Evolutionary conservation across 2,888 invertebrate genomes (phyloP).

Genomic region (Dioctria linearis): DNA sequence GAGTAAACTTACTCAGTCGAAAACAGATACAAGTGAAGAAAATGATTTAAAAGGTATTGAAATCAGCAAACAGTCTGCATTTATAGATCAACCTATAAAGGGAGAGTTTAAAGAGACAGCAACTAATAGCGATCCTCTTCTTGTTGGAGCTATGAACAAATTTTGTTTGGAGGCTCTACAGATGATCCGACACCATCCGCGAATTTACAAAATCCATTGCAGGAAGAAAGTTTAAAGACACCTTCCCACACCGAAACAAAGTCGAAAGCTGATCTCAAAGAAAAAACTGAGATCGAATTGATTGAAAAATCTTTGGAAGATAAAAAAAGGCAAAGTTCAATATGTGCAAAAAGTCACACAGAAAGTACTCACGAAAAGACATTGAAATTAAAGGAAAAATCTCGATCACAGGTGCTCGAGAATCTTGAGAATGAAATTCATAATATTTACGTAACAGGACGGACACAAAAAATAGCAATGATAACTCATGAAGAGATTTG

Average conservation of each 20-base stretch:
- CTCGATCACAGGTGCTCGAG: neutral
- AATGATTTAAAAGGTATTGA: neutral
- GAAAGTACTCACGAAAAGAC: conserved; percentile 1
- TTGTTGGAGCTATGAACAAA: no score
- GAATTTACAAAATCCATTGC: no score
- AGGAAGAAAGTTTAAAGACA: no score
- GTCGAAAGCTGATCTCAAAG: no score
- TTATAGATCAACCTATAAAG: no score
- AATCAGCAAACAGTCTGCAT: no score
- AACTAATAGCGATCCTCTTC: no score
- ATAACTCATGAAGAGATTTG: conserved; percentile 83
- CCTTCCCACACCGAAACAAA: no score
- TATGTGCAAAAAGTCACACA: neutral
- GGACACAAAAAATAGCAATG: conserved; percentile 74
- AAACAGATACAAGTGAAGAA: neutral
- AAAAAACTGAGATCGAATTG: neutral
- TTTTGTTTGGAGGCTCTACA: no score
- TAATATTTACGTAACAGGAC: conserved; percentile 63
- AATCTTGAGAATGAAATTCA: conserved; percentile 43
- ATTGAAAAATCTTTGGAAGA: conserved; percentile 20
- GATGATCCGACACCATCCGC: no score
- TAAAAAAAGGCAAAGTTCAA: neutral
- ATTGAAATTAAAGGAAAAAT: neutral
- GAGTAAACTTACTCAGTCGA: neutral
- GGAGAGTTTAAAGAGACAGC: no score